These are phyloP conservation scores for Cylas formicarius DNA, from an alignment of 1,140 invertebrate genomes.

Conservation along the genomic window DNA sequence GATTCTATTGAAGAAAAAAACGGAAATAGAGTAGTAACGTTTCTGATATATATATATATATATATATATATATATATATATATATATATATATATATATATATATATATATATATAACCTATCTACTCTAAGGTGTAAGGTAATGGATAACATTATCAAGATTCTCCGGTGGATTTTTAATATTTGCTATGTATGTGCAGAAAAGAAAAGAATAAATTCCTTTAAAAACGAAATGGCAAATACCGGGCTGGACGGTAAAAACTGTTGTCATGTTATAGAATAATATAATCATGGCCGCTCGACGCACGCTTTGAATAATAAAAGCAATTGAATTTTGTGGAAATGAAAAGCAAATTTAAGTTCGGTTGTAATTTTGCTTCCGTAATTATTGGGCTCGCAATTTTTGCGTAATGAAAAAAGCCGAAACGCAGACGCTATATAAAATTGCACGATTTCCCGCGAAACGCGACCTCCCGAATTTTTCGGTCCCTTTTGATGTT, in stretches of 20 bases:
- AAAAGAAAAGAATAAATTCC: constrained; percentile 5
- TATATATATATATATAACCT: constrained; percentile 1
- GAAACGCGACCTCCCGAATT: too few relatives aligned
- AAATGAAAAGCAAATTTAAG: constrained; percentile 19
- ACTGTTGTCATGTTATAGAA: constrained; percentile 9
- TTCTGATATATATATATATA: constrained; percentile 5
- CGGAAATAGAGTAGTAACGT: too few relatives aligned
- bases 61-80: constrained; percentile 4
- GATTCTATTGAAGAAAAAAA: too few relatives aligned
- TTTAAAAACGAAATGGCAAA: constrained; percentile 4
- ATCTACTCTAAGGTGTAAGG: neutral
- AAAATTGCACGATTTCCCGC: too few relatives aligned
- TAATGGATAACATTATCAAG: too few relatives aligned
- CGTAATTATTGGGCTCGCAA: constrained; percentile 10
- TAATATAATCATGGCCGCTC: constrained; percentile 15
- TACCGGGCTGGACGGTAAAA: constrained; percentile 2
- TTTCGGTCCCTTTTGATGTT: too few relatives aligned
- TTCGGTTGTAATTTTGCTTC: constrained; percentile 13
- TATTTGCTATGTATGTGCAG: too few relatives aligned
- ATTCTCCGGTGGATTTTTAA: too few relatives aligned
- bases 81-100: constrained; percentile 7
- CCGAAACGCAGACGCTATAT: too few relatives aligned
- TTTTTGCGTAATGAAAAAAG: too few relatives aligned
- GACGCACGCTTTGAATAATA: constrained; percentile 11
- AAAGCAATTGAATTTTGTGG: constrained; percentile 18